Evolutionary conservation across 2,797 vertebrate genomes (phyloP).

Genomic region (Aulostomus chinensis): DNA sequence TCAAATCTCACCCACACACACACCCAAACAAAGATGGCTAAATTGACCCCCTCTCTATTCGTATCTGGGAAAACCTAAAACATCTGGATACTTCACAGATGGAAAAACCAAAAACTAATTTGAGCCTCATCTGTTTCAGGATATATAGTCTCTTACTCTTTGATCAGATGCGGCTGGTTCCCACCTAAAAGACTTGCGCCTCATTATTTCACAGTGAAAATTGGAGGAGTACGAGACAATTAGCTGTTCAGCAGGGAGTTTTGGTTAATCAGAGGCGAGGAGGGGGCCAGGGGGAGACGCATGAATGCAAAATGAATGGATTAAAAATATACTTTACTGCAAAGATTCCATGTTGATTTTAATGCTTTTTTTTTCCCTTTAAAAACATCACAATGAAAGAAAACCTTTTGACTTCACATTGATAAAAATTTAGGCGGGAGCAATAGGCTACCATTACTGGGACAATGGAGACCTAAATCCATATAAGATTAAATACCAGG

Average conservation of each 20-base stretch:
- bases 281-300: not conserved
- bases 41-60: constrained; percentile 8
- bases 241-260: constrained; percentile 47
- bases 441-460: constrained; percentile 54
- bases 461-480: constrained; percentile 69
- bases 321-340: constrained; percentile 15
- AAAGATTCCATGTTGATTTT: constrained; percentile 5
- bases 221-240: constrained; percentile 50
- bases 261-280: constrained; percentile 34
- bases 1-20: not conserved
- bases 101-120: constrained; percentile 26
- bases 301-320: constrained; percentile 35
- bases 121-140: constrained; percentile 20
- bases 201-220: constrained; percentile 50
- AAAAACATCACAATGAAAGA: not conserved
- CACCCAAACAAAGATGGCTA: constrained; percentile 3
- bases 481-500: constrained; percentile 74
- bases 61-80: constrained; percentile 6
- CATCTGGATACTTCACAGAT: constrained; percentile 25
- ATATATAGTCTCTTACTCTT: constrained; percentile 21
- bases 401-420: constrained; percentile 1
- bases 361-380: not conserved
- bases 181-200: constrained; percentile 36
- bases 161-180: constrained; percentile 47
- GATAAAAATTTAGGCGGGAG: constrained; percentile 23